Evolutionary conservation across 1,140 invertebrate species (phyloP).

Genomic region (Dreissena rostriformis): DNA sequence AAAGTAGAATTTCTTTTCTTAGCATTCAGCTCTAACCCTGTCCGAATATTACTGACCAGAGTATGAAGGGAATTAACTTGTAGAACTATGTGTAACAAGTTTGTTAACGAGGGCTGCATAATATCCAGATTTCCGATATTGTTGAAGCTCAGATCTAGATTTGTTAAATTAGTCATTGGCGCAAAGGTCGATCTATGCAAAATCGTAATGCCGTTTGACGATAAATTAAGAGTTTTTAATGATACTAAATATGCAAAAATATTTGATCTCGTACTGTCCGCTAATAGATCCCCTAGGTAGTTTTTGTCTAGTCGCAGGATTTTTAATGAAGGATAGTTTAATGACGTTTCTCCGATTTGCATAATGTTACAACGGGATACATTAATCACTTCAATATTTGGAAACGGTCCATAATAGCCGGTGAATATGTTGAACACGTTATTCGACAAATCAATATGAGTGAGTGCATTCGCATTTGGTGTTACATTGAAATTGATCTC

Average conservation of each 20-base stretch:
- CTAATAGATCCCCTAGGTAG: conserved; percentile 11
- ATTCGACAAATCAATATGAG: conserved; percentile 20
- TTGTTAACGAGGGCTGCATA: too few relatives aligned
- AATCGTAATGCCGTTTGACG: conserved; percentile 8
- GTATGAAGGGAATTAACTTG: too few relatives aligned
- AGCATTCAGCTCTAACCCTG: too few relatives aligned
- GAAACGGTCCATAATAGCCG: neutral
- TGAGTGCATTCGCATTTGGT: neutral
- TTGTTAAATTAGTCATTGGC: too few relatives aligned
- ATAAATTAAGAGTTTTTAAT: conserved; percentile 22
- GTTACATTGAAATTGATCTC: neutral
- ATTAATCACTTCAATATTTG: conserved; percentile 13
- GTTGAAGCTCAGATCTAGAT: too few relatives aligned
- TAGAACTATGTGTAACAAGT: too few relatives aligned
- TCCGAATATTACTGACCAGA: too few relatives aligned
- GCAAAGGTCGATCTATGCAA: neutral
- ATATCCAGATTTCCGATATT: too few relatives aligned
- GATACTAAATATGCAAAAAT: neutral
- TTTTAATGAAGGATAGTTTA: neutral
- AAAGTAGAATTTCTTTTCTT: too few relatives aligned
- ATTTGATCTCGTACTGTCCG: neutral
- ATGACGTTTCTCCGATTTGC: neutral
- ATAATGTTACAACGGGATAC: conserved; percentile 21
- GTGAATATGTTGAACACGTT: conserved; percentile 14
- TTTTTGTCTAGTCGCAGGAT: conserved; percentile 33